Evolutionary conservation across 2,113 vertebrate genomes (phyloP).

Genomic region (Protobothrops flavoviridis): DNA sequence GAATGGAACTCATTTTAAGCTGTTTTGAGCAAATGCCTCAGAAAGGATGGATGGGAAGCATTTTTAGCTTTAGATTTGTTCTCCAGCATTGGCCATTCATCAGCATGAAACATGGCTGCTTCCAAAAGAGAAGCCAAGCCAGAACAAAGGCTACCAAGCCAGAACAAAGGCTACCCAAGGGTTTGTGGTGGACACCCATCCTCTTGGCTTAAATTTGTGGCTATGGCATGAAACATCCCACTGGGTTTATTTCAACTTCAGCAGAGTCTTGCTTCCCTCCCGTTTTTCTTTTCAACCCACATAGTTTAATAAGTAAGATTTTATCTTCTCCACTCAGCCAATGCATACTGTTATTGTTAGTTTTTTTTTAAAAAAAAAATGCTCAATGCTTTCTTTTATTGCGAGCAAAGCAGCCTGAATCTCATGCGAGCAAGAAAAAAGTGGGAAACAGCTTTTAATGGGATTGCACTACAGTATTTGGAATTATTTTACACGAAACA

Average conservation of each 20-base stretch:
- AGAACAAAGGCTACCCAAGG: neutral
- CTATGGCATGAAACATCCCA: fast-evolving
- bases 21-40: neutral
- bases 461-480: neutral
- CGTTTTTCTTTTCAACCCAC: fast-evolving
- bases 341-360: neutral
- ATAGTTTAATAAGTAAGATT: fast-evolving
- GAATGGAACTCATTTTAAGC: neutral
- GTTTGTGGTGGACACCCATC: neutral
- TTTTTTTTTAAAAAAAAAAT: neutral
- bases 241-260: fast-evolving
- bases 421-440: neutral
- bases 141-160: neutral
- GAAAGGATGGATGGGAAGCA: neutral
- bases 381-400: neutral
- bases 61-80: neutral
- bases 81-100: neutral
- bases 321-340: neutral
- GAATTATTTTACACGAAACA: neutral
- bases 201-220: fast-evolving
- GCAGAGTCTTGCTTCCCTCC: fast-evolving
- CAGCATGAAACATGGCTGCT: neutral
- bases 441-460: neutral
- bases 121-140: neutral
- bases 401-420: neutral